Percentiles rank a stretch among this genome's conserved stretches.
Conservation (phyloP, 2,113 vertebrate species). For the Eulacestoma nigropectus region DNA sequence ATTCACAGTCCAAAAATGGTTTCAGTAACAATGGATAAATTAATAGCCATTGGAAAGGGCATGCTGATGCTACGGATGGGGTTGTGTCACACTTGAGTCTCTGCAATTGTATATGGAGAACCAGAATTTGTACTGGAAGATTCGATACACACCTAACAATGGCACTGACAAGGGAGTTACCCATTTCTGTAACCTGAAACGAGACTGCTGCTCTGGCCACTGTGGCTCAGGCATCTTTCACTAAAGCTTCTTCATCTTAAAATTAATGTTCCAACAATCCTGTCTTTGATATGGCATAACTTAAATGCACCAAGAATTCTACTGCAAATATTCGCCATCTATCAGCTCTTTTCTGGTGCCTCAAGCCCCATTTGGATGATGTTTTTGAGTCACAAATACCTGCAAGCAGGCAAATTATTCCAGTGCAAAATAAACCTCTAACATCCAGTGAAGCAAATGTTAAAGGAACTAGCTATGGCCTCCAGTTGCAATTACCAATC, state of each 20-base stretch:
- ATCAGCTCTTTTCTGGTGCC: neutral
- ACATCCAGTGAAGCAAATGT: constrained; percentile 27
- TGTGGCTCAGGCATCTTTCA: neutral
- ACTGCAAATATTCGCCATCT: neutral
- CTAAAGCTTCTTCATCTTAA: neutral
- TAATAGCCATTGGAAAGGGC: neutral
- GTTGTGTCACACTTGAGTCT: neutral
- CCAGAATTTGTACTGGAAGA: neutral
- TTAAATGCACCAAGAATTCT: neutral
- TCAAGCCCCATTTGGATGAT: neutral
- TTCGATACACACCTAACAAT: neutral
- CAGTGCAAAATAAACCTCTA: constrained; percentile 19
- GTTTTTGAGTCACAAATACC: constrained; percentile 20
- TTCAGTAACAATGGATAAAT: neutral
- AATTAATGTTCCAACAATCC: neutral
- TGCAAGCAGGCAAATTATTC: constrained; percentile 34
- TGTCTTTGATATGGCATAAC: neutral
- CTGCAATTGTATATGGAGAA: neutral
- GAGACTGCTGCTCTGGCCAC: neutral
- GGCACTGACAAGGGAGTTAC: neutral
- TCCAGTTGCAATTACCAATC: constrained; percentile 36
- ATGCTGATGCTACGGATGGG: neutral
- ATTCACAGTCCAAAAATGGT: neutral
- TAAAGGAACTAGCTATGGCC: constrained; percentile 1
- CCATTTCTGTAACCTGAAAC: neutral